phyloP scores from a whole-genome alignment of 2,113 vertebrate genomes.

The Cavia aperea region DNA sequence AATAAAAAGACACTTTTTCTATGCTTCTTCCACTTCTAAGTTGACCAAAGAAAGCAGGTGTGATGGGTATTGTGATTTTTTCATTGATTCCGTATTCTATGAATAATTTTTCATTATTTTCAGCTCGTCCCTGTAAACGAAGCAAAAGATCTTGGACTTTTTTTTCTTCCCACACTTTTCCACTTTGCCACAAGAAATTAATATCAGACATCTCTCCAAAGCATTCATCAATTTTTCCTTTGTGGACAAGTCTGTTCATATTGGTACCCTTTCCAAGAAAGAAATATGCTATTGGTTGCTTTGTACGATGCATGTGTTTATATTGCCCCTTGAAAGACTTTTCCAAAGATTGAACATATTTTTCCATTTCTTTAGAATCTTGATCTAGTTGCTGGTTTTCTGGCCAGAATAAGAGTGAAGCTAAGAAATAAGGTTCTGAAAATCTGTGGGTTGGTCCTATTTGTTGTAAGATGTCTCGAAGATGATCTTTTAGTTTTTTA shows the following conservation, averaged over 20 bases:
- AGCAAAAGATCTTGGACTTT: conserved; percentile 66
- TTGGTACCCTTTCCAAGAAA: conserved; percentile 66
- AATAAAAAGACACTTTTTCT: conserved; percentile 74
- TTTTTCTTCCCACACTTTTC: conserved; percentile 70
- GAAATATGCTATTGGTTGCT: conserved; percentile 73
- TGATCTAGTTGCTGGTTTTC: conserved; percentile 66
- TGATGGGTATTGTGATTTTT: conserved; percentile 67
- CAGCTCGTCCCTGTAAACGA: conserved; percentile 66
- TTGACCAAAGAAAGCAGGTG: conserved; percentile 60
- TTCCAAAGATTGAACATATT: conserved; percentile 47
- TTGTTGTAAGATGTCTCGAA: conserved; percentile 65
- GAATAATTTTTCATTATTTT: conserved; percentile 61
- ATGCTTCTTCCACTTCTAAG: conserved; percentile 71
- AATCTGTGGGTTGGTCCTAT: neutral
- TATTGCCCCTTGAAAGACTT: conserved; percentile 66
- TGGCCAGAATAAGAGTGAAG: conserved; percentile 75
- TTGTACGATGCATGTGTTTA: conserved; percentile 63
- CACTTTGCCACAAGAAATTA: conserved; percentile 71
- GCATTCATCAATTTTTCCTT: conserved; percentile 73
- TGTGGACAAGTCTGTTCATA: conserved; percentile 72
- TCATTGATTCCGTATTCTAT: conserved; percentile 66
- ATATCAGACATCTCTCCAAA: conserved; percentile 51
- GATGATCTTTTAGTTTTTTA: conserved; percentile 63
- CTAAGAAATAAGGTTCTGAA: conserved; percentile 74
- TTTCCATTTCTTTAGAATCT: conserved; percentile 69